Evolutionary conservation across 1,140 invertebrate genomes (phyloP), one percentile per base, ranked within the genome.

Genomic region (Heliothis subflexa): DNA sequence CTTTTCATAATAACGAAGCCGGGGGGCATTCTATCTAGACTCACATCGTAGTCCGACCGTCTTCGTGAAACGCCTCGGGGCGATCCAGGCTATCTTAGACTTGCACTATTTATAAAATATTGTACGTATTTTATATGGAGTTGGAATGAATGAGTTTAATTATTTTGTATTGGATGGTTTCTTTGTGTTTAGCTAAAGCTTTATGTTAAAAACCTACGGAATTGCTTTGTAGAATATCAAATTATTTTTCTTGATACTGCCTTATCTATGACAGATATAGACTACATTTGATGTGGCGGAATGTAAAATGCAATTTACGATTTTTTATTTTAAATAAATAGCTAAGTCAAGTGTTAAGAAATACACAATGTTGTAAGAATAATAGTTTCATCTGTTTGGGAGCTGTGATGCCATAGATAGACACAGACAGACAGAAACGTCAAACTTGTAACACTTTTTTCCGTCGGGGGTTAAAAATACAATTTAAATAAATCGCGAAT

Each of bases 1-100:
- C 73, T 14, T 40, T 49, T 75, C 40, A 75, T 75, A 75, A 75
- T 64, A 75, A 75, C 59, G 45, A 13, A 40, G 18, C 73, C 47
- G 16, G 21, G 4, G 73, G 73, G 59, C 28, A 3, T 71, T 70
- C 66, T 70, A 28, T 70, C 47, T 50, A 52, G 47, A 13, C 18
- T 70, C 28, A n/a, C 47, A 45, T 64, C 75, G 52, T 10, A 64
- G 47, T 52, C 61, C 49, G 55, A n/a, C n/a, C 68, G 12, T 10
- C 28, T 78, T 66, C 40, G 72, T 74, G 71, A 52, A 28, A 71
- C n/a, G 18, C 45, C 59, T 18, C 16, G 13, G n/a, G 59, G 33
- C 21, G 12, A 52, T 62, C 21, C 49, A 55, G 49, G 14, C 66
- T 52, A 49, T 49, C 47, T 66, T 21, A 9, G 40, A 47, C 62